A percentile compares a stretch with the other conserved stretches of the same genome.
Conservation (phyloP, 1,140 invertebrate species). For the Portunus trituberculatus region DNA sequence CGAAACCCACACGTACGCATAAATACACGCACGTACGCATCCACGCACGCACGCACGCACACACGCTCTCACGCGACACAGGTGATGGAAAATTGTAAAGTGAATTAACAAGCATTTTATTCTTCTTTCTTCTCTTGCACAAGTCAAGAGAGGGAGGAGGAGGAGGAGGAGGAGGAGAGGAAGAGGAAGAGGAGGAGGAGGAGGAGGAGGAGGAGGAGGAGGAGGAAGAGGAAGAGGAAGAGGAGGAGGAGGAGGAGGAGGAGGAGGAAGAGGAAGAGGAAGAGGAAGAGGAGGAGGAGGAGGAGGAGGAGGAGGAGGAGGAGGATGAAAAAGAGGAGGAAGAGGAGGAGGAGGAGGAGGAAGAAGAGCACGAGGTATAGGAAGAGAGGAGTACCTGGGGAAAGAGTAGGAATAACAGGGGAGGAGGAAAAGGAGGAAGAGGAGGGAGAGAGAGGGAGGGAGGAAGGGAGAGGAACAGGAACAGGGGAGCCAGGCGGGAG, state of each 20-base stretch:
- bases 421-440: not conserved
- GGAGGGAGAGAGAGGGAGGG: not conserved
- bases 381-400: not conserved
- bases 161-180: not conserved
- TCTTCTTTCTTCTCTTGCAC: not conserved
- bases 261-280: not conserved
- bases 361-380: too few relatives aligned
- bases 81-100: not conserved
- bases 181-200: not conserved
- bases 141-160: not conserved
- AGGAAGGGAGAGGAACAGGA: not conserved
- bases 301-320: not conserved
- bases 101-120: not conserved
- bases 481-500: not conserved
- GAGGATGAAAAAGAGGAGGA: not conserved
- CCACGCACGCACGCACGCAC: slow-evolving; percentile 2
- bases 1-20: not conserved
- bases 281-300: not conserved
- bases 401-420: not conserved
- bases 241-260: too few relatives aligned
- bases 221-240: not conserved
- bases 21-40: not conserved
- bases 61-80: not conserved
- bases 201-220: not conserved
- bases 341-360: not conserved